A percentile compares a stretch with the other conserved stretches of the same genome.
Conservation (phyloP, 2,113 vertebrate genomes). For the Narcine bancroftii region DNA sequence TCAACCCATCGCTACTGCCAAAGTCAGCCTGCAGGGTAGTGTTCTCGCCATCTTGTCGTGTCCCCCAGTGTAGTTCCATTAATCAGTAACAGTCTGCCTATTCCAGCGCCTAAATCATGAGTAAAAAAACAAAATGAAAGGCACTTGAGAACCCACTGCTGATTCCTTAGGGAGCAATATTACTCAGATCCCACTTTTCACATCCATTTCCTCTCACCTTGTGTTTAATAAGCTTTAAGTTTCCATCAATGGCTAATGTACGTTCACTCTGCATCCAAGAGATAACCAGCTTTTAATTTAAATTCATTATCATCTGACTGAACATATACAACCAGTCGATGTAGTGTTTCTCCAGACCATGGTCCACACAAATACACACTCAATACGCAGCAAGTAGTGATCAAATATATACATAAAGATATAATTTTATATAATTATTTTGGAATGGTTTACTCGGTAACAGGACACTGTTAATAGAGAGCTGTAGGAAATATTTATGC, state of each 20-base stretch:
- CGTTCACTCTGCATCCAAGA: not conserved
- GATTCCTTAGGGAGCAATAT: not conserved
- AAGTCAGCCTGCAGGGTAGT: too few relatives aligned
- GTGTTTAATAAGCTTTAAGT: not conserved
- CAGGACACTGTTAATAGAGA: too few relatives aligned
- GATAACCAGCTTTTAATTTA: not conserved
- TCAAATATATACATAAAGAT: too few relatives aligned
- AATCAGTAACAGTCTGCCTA: not conserved
- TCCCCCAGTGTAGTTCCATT: not conserved
- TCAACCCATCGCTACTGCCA: not conserved
- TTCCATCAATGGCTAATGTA: not conserved
- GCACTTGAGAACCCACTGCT: not conserved
- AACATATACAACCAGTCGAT: too few relatives aligned
- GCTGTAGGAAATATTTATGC: not conserved
- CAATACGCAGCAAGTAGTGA: too few relatives aligned
- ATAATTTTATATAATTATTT: too few relatives aligned
- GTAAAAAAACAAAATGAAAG: not conserved
- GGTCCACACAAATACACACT: too few relatives aligned
- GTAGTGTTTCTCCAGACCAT: too few relatives aligned
- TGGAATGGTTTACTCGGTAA: too few relatives aligned
- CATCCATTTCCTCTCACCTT: not conserved
- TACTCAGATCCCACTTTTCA: not conserved
- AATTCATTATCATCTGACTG: too few relatives aligned
- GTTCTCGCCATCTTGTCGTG: not conserved
- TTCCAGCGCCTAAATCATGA: not conserved